Evolutionary conservation across 1,140 invertebrate genomes (phyloP), one percentile per base, ranked within the genome.

Genomic region (Drosophila quadrilineata): DNA sequence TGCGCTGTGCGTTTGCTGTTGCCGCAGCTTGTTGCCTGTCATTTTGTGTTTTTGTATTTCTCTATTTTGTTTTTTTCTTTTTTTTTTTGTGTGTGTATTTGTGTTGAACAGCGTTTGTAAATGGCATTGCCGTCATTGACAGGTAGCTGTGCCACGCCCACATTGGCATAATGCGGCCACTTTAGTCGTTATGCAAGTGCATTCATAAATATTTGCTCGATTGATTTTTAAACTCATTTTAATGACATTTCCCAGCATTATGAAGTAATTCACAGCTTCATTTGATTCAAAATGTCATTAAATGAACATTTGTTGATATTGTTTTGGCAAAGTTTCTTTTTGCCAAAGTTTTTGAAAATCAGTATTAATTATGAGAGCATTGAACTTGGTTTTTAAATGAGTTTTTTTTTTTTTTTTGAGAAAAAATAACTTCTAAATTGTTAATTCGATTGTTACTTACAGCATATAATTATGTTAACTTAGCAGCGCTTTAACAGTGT

Each of bases 1-100:
- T 79, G 50, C 66, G 54, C 73, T 73, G 72, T 68, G 67, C 41
- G 24, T 73, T 24, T 50, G 58, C 29, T 69, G 63, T 53, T 56
- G 67, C 16, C 52, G 65, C 53, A 60, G 53, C 12, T 80, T 76
- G 64, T 82, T 73, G 56, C 56, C 70, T 77, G 74, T 85, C 74
- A 86, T 79, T 75, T 71, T 64, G 41, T 16, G 41, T 45, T 45
- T n/a, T n/a, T n/a, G n/a, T n/a, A n/a, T n/a, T n/a, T n/a, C n/a
- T n/a, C n/a, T n/a, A n/a, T n/a, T n/a, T n/a, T n/a, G n/a, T n/a
- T n/a, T n/a, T n/a, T n/a, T n/a, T n/a, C n/a, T n/a, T n/a, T n/a
- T n/a, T n/a, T n/a, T n/a, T n/a, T n/a, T n/a, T n/a, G 75, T 49
- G 71, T 79, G 36, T 36, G 75, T 45, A 67, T 80, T 82, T 79